A percentile compares a stretch with the other conserved stretches of the same genome.
Conservation (phyloP, 2,113 vertebrate species). For the Mesembrinibis cayennensis region DNA sequence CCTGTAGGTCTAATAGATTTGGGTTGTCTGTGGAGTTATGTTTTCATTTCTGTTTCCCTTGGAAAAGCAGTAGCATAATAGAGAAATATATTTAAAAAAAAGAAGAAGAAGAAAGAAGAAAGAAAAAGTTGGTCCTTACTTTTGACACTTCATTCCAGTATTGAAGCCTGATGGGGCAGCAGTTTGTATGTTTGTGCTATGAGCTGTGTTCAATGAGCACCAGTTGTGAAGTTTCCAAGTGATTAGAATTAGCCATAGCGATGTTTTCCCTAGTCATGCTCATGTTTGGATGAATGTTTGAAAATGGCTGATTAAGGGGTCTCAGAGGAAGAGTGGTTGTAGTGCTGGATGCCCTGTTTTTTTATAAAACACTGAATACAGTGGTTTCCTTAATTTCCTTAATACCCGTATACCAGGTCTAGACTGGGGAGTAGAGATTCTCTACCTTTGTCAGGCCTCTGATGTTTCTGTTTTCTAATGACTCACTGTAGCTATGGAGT, state of each 20-base stretch:
- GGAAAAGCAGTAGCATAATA: neutral
- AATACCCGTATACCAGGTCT: neutral
- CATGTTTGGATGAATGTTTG: neutral
- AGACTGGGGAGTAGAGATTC: neutral
- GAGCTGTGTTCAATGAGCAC: neutral
- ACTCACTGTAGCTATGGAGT: neutral
- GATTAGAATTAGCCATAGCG: neutral
- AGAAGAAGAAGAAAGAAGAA: neutral
- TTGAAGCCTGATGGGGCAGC: neutral
- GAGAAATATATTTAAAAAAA: neutral
- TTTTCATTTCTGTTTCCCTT: neutral
- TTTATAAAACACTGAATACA: neutral
- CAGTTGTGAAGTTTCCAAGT: neutral
- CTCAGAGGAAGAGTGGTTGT: neutral
- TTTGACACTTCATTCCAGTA: neutral
- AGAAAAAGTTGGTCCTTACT: neutral
- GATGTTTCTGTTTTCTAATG: neutral
- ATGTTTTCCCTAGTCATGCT: neutral
- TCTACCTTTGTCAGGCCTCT: neutral
- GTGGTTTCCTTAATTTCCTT: neutral
- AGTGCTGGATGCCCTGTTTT: neutral
- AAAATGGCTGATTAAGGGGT: neutral
- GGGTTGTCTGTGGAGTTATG: neutral
- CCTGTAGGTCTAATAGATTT: neutral
- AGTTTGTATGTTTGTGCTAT: fast-evolving